Evolutionary conservation across 2,113 vertebrate species (phyloP).

Genomic region (Oncorhynchus masou): DNA sequence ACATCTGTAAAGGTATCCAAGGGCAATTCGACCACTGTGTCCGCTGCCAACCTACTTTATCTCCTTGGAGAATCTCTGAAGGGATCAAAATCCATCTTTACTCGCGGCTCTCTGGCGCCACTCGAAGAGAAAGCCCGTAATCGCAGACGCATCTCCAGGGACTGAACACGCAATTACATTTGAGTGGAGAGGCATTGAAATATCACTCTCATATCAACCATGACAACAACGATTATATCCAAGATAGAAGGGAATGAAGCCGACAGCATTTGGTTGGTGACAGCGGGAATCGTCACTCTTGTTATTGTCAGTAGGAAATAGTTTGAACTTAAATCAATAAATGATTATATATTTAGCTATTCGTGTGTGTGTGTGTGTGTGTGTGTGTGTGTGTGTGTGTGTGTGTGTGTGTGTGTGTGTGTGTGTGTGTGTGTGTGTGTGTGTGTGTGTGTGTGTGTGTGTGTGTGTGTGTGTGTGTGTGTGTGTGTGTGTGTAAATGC

Average conservation of each 20-base stretch:
- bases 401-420: background rate
- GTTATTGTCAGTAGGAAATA: background rate
- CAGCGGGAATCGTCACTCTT: background rate
- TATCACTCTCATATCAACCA: conserved; percentile 27
- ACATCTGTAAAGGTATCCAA: conserved; percentile 3
- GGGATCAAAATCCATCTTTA: conserved; percentile 51
- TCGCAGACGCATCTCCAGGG: conserved; percentile 69
- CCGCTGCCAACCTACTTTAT: conserved; percentile 50
- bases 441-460: background rate
- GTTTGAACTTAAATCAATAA: background rate
- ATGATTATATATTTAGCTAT: background rate
- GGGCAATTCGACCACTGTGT: conserved; percentile 4
- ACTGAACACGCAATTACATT: conserved; percentile 34
- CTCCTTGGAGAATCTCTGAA: conserved; percentile 49
- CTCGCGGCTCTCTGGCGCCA: conserved; percentile 88
- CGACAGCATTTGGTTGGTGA: conserved; percentile 18
- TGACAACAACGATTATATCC: conserved; percentile 33
- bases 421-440: background rate
- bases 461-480: background rate
- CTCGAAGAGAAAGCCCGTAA: conserved; percentile 78
- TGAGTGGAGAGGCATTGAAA: conserved; percentile 22
- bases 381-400: background rate
- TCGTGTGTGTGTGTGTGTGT: background rate
- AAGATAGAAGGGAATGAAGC: conserved; percentile 32
- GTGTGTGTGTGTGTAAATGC: background rate